A percentile compares a stretch with the other conserved stretches of the same genome.
These are phyloP conservation scores for Solenopsis fugax DNA, from an alignment of 1,140 invertebrate species.

Conservation along the genomic window DNA sequence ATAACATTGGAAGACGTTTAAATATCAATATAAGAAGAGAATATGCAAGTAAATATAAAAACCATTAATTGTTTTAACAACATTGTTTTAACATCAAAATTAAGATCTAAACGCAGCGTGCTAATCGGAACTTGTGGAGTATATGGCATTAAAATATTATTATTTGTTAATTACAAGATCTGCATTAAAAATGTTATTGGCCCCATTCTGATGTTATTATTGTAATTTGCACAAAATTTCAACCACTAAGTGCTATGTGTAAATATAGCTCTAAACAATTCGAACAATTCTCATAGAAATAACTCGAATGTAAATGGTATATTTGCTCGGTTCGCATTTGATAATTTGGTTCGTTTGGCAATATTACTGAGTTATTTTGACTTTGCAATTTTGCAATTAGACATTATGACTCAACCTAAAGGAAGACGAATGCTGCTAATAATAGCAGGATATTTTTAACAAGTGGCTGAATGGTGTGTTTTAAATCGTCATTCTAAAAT, in stretches of 20 bases:
- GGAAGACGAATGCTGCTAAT: slow-evolving; percentile 32
- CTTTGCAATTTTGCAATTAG: slow-evolving; percentile 7
- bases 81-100: slow-evolving; percentile 3
- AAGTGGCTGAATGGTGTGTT: slow-evolving; percentile 11
- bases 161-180: slow-evolving; percentile 16
- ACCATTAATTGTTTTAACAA: slow-evolving; percentile 16
- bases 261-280: slow-evolving; percentile 38
- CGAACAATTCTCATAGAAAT: slow-evolving; percentile 22
- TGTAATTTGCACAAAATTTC: slow-evolving; percentile 31
- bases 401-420: slow-evolving; percentile 24
- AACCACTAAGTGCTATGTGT: slow-evolving; percentile 17
- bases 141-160: slow-evolving; percentile 33
- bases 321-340: not conserved
- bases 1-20: slow-evolving; percentile 35
- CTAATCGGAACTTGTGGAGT: slow-evolving; percentile 32
- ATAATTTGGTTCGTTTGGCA: slow-evolving; percentile 1
- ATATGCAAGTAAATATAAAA: slow-evolving; percentile 17
- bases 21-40: slow-evolving; percentile 3
- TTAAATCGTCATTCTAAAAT: slow-evolving; percentile 3
- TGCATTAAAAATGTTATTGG: slow-evolving; percentile 51
- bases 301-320: not conserved
- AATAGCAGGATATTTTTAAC: slow-evolving; percentile 36
- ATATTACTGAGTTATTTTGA: slow-evolving; percentile 2
- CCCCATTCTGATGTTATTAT: slow-evolving; percentile 45
- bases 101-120: not conserved